These are phyloP conservation scores for Drosophila biarmipes DNA, from an alignment of 1,140 invertebrate genomes.

Conservation along the genomic window DNA sequence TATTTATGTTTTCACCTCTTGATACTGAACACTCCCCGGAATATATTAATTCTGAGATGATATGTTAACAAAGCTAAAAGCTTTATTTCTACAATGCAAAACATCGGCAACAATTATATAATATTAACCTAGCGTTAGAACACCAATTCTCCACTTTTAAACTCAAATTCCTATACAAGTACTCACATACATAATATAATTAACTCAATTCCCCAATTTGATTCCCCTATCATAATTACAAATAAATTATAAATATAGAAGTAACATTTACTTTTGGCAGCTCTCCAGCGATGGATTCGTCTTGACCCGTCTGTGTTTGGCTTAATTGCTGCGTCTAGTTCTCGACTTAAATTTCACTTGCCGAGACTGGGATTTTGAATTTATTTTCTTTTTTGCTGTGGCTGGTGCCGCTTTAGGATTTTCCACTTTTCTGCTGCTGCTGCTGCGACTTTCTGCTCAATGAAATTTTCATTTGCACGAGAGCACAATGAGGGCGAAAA, in stretches of 20 bases:
- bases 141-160: too few relatives aligned
- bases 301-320: conserved; percentile 7
- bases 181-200: too few relatives aligned
- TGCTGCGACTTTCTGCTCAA: conserved; percentile 73
- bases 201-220: too few relatives aligned
- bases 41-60: too few relatives aligned
- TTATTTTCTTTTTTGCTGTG: conserved; percentile 51
- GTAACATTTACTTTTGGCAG: conserved; percentile 59
- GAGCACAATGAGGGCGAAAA: conserved; percentile 80
- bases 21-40: too few relatives aligned
- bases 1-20: too few relatives aligned
- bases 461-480: conserved; percentile 82
- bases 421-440: conserved; percentile 70
- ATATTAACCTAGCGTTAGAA: too few relatives aligned
- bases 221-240: not conserved
- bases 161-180: too few relatives aligned
- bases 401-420: conserved; percentile 64
- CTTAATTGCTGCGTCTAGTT: conserved; percentile 48
- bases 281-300: conserved; percentile 39
- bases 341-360: conserved; percentile 60
- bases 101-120: too few relatives aligned
- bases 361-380: conserved; percentile 60
- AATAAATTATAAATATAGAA: conserved; percentile 1
- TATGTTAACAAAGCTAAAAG: too few relatives aligned
- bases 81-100: too few relatives aligned